Evolutionary conservation across 2,888 invertebrate species (phyloP).

Genomic region (Omphaloscelis lunosa): DNA sequence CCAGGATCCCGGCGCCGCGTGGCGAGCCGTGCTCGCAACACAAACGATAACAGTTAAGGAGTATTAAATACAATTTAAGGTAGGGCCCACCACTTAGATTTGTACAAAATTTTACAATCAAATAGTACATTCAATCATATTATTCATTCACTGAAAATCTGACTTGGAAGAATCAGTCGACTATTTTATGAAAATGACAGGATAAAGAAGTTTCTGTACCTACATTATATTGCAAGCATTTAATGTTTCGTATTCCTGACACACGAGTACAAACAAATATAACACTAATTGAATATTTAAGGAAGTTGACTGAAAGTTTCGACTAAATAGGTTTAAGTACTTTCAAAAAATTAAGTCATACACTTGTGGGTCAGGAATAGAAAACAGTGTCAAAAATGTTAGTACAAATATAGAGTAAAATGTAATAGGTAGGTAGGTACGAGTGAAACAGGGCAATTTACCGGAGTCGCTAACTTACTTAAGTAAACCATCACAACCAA

Average conservation of each 20-base stretch:
- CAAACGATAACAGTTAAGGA: conserved; percentile 71
- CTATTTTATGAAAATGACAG: conserved; percentile 83
- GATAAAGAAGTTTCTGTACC: conserved; percentile 80
- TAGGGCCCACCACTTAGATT: conserved; percentile 74
- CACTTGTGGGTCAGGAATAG: conserved; percentile 72
- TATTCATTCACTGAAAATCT: conserved; percentile 42
- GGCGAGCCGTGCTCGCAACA: conserved; percentile 67
- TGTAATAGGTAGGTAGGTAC: conserved; percentile 77
- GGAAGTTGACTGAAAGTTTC: conserved; percentile 69
- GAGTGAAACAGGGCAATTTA: conserved; percentile 83
- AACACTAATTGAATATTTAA: conserved; percentile 67
- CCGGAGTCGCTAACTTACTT: conserved; percentile 89
- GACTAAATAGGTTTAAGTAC: conserved; percentile 83
- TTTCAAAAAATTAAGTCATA: conserved; percentile 70
- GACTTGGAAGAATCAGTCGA: conserved; percentile 48
- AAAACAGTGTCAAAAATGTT: conserved; percentile 75
- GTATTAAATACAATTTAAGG: conserved; percentile 73
- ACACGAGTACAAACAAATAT: conserved; percentile 61
- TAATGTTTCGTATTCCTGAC: conserved; percentile 70
- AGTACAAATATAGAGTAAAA: conserved; percentile 83
- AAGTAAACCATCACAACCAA: conserved; percentile 91
- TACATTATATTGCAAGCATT: conserved; percentile 85
- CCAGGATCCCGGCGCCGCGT: conserved; percentile 34
- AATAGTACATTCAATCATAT: conserved; percentile 62
- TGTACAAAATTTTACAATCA: conserved; percentile 76